Conservation (phyloP, 1,140 invertebrate species). For the Heliconius melpomene region DNA sequence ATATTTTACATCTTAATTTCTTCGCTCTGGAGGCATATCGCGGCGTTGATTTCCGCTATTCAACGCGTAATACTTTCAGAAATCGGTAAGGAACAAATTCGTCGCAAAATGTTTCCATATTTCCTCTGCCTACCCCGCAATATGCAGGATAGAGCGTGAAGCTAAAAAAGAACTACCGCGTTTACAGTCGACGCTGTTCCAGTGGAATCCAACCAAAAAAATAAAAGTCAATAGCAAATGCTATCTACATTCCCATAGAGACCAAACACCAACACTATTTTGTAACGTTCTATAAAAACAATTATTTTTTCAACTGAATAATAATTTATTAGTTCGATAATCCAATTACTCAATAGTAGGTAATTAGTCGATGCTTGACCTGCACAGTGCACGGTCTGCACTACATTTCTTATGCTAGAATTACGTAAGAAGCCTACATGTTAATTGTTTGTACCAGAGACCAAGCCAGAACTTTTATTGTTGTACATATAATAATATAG, state of each 20-base stretch:
- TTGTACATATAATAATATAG: background rate
- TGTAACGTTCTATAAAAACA: background rate
- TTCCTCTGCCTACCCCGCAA: too few species aligned
- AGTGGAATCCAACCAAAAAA: too few species aligned
- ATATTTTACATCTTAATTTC: background rate
- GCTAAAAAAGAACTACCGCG: too few species aligned
- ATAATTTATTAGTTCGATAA: background rate
- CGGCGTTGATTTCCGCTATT: background rate
- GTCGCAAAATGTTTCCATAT: too few species aligned
- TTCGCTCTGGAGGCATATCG: background rate
- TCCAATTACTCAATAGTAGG: constrained; percentile 20
- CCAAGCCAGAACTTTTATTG: background rate
- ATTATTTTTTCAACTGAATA: background rate
- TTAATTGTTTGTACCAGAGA: background rate
- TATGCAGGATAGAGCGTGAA: too few species aligned
- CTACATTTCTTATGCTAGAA: background rate
- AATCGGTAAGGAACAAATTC: too few species aligned
- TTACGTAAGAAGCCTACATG: background rate
- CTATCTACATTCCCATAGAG: too few species aligned
- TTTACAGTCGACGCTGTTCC: too few species aligned
- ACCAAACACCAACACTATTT: background rate
- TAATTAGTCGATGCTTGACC: constrained; percentile 22
- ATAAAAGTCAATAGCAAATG: too few species aligned
- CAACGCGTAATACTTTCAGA: background rate
- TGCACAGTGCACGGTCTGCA: background rate